Evolutionary conservation across 2,113 vertebrate species (phyloP).

Genomic region (Festucalex cinctus): DNA sequence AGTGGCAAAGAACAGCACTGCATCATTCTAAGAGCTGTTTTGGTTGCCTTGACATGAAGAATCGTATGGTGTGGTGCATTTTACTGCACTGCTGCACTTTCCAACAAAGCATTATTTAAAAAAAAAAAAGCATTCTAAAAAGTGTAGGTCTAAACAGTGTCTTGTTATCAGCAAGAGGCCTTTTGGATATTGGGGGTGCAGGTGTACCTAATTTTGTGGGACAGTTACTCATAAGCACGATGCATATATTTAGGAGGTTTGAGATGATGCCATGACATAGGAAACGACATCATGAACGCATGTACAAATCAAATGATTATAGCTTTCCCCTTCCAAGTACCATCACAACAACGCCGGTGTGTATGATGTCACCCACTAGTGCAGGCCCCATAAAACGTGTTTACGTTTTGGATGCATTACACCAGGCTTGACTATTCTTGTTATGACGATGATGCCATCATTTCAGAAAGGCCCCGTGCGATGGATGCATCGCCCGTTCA

Average conservation of each 20-base stretch:
- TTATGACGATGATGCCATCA: slow-evolving; percentile 58
- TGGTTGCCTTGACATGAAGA: neutral
- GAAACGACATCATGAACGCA: neutral
- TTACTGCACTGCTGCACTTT: neutral
- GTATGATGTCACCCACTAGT: slow-evolving; percentile 2
- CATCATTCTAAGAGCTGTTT: neutral
- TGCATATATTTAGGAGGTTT: neutral
- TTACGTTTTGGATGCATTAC: slow-evolving; percentile 33
- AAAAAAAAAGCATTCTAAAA: neutral
- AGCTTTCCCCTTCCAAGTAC: neutral
- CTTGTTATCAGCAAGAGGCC: too few species aligned
- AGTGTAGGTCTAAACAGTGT: neutral
- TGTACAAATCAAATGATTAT: neutral
- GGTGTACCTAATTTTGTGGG: neutral
- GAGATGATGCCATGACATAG: neutral
- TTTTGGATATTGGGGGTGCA: neutral
- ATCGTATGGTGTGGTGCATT: neutral
- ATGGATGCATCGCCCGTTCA: slow-evolving; percentile 34
- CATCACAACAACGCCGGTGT: slow-evolving; percentile 12
- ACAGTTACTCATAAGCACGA: too few species aligned
- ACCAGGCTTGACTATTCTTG: slow-evolving; percentile 23
- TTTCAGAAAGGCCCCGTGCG: slow-evolving; percentile 39
- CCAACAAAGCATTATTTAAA: neutral
- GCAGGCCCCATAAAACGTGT: slow-evolving; percentile 15
- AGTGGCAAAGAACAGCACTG: neutral